These are phyloP conservation scores for Dendrocopos noguchii DNA, from an alignment of 2,113 vertebrate genomes.

Conservation along the genomic window DNA sequence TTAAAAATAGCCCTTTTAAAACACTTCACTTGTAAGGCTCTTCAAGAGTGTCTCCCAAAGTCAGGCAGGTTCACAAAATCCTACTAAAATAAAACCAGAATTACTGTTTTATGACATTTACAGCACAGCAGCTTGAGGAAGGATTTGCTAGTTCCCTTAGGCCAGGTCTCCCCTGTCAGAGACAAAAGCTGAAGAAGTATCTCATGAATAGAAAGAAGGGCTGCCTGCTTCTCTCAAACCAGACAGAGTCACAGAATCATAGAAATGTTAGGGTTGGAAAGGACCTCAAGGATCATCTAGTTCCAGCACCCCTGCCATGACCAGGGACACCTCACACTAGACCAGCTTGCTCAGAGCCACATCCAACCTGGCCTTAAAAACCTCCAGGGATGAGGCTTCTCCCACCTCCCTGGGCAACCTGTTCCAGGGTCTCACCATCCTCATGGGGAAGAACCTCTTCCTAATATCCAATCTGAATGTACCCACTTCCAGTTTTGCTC, in stretches of 20 bases:
- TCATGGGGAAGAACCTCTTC: too few relatives aligned
- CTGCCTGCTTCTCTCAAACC: background rate
- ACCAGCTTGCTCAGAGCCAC: too few relatives aligned
- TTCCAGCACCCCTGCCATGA: too few relatives aligned
- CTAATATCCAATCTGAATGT: too few relatives aligned
- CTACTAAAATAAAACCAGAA: conserved; percentile 36
- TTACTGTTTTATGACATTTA: conserved; percentile 53
- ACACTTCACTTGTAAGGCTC: background rate
- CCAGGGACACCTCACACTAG: too few relatives aligned
- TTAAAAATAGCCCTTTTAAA: background rate
- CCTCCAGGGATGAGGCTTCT: too few relatives aligned
- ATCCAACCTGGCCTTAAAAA: too few relatives aligned
- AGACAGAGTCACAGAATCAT: background rate
- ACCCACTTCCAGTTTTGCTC: too few relatives aligned
- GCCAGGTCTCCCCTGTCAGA: conserved; percentile 35
- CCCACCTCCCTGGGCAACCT: too few relatives aligned
- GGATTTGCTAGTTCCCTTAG: conserved; percentile 27
- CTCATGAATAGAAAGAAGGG: conserved; percentile 1
- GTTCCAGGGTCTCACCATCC: too few relatives aligned
- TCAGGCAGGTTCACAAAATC: conserved; percentile 15
- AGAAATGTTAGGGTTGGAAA: too few relatives aligned
- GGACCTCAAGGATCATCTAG: too few relatives aligned
- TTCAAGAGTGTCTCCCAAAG: background rate
- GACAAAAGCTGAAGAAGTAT: conserved; percentile 32
- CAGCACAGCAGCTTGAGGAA: conserved; percentile 32